Base-by-base conservation (phyloP, 2,888 invertebrate species). In the Polymixis lichenea region DNA sequence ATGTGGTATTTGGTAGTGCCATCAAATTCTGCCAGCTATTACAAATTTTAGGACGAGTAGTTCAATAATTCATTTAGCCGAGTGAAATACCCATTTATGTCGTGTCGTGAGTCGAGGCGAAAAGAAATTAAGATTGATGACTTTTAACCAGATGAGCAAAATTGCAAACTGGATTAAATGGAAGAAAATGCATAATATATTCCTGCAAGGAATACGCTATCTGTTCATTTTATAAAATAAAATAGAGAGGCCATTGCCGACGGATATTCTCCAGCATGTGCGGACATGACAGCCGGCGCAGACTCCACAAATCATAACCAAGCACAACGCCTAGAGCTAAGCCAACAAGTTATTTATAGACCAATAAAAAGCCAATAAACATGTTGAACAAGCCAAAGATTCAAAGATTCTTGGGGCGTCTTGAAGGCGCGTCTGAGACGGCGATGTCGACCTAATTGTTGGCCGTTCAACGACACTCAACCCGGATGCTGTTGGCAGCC, bases 401-500 rank as follows among this genome's bases (percentile, higher is more conserved):
- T 89, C 87, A 82, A 89, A 90, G 90, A 91, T 90, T 89, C 86
- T 80, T 70, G 74, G 78, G 88, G 85, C 88, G 89, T 87, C 90
- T 89, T 88, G 86, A 86, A 87, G 87, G 89, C 89, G 87, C 84
- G 78, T 89, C 90, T 89, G 88, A 91, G 91, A 90, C 91, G 89
- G 89, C 90, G 90, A 91, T 92, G 89, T 88, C 94, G 95, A 95
- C 95, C 95, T 94, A 94, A 94, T 95, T 95, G 95, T 90, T 91
- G 93, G 90, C 90, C 94, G 93, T 94, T 95, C 93, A 94, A 95
- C 91, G 92, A 88, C 94, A 93, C 95, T 95, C 93, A 93, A 94
- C 94, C 92, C 94, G 92, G 91, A 93, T 94, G 92, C 90, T 89
- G 92, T 88, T 92, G 92, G 92, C 92, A 91, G 89, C 91, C 89